A percentile compares a stretch with the other conserved stretches of the same genome.
Evolutionary conservation across 1,140 invertebrate species (phyloP).

Genomic region (Harlomillsia oculata): DNA sequence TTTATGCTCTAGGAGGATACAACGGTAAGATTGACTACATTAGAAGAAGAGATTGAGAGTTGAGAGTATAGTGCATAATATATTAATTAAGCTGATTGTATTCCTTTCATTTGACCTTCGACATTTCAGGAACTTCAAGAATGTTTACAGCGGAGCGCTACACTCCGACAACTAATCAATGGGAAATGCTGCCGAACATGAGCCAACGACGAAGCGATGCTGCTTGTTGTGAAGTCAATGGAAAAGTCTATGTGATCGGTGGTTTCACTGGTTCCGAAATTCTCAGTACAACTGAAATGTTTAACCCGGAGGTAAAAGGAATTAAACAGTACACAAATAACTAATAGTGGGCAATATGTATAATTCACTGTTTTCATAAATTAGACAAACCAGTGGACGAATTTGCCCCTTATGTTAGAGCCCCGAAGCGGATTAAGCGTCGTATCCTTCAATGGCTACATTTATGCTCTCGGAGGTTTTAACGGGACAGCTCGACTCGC

Average conservation of each 20-base stretch:
- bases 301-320: constrained; percentile 47
- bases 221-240: constrained; percentile 35
- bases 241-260: constrained; percentile 53
- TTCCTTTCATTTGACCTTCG: no score
- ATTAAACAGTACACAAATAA: background rate
- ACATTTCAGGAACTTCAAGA: no score
- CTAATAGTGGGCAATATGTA: background rate
- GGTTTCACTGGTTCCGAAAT: constrained; percentile 59
- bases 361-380: background rate
- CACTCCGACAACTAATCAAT: constrained; percentile 41
- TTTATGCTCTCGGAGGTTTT: constrained; percentile 68
- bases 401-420: constrained; percentile 63
- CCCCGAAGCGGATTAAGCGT: constrained; percentile 66
- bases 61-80: background rate
- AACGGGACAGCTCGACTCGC: constrained; percentile 58
- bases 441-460: constrained; percentile 54
- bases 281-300: constrained; percentile 54
- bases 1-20: constrained; percentile 48
- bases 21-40: constrained; percentile 38
- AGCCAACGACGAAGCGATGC: constrained; percentile 39
- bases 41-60: no score
- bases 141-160: constrained; percentile 45
- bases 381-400: constrained; percentile 55
- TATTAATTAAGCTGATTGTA: background rate
- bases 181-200: constrained; percentile 42